These are phyloP conservation scores for Crocidura indochinensis DNA, from an alignment of 2,797 vertebrate genomes.

Conservation along the genomic window DNA sequence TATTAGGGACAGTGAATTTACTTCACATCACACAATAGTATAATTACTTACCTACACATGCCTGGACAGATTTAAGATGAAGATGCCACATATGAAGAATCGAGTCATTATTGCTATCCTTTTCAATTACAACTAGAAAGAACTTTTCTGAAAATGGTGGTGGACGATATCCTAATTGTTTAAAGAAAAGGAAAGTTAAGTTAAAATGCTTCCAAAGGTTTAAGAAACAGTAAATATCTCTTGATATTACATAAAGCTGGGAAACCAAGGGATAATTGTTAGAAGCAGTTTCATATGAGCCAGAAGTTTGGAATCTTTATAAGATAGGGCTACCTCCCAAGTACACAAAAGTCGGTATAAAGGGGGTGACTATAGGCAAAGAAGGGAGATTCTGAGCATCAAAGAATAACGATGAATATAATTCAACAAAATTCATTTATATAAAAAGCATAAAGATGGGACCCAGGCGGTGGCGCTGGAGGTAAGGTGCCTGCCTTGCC, in stretches of 20 bases:
- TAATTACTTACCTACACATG: conserved; percentile 94
- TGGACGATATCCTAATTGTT: conserved; percentile 93
- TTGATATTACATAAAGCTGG: background rate
- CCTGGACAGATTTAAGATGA: conserved; percentile 97
- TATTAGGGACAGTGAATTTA: conserved; percentile 30
- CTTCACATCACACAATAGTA: conserved; percentile 44
- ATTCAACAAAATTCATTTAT: conserved; percentile 11
- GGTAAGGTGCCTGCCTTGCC: too few relatives aligned
- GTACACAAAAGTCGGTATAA: conserved; percentile 42
- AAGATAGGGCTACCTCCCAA: background rate
- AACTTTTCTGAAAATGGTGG: conserved; percentile 99
- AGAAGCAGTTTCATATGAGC: conserved; percentile 46
- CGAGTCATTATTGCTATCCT: conserved; percentile 94
- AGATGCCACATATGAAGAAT: conserved; percentile 99
- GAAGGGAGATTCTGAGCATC: background rate
- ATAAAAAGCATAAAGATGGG: background rate
- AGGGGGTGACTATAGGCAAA: background rate
- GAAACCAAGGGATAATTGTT: background rate
- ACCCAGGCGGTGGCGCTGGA: too few relatives aligned
- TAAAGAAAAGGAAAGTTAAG: conserved; percentile 71
- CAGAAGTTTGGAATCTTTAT: conserved; percentile 21
- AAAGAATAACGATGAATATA: conserved; percentile 49
- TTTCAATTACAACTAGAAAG: conserved; percentile 98
- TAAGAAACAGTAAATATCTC: conserved; percentile 57
- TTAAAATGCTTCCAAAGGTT: conserved; percentile 19